Percentiles rank a stretch among this genome's conserved stretches.
Conservation (phyloP, 2,797 vertebrate genomes). For the Arrhamphus sclerolepis region DNA sequence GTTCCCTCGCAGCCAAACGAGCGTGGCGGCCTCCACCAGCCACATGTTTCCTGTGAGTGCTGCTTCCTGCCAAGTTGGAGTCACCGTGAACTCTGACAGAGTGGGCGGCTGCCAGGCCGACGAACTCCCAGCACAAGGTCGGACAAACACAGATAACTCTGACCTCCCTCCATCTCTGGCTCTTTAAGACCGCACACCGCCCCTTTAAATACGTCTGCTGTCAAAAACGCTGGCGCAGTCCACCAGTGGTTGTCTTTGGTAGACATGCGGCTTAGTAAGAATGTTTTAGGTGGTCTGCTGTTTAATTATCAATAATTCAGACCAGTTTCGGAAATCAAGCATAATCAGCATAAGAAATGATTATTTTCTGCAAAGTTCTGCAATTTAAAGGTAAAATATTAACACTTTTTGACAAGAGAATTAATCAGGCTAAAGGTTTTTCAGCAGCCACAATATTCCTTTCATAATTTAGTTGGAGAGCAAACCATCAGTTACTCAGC, state of each 20-base stretch:
- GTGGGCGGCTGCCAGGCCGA: slow-evolving; percentile 35
- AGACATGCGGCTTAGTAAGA: too few relatives aligned
- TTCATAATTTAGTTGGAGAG: too few relatives aligned
- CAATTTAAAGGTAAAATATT: too few relatives aligned
- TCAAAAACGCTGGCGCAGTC: not conserved
- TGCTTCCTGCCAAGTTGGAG: not conserved
- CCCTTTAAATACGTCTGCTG: not conserved
- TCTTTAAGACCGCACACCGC: slow-evolving; percentile 12
- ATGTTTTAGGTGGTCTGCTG: too few relatives aligned
- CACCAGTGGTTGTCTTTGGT: not conserved
- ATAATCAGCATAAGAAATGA: too few relatives aligned
- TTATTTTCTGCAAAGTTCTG: too few relatives aligned
- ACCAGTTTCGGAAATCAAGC: too few relatives aligned
- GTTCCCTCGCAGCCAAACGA: slow-evolving; percentile 44
- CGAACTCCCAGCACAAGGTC: slow-evolving; percentile 42
- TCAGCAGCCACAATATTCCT: too few relatives aligned
- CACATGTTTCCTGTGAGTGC: not conserved
- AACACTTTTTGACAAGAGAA: too few relatives aligned
- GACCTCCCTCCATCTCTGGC: slow-evolving; percentile 14
- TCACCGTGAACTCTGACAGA: slow-evolving; percentile 31
- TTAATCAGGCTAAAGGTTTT: too few relatives aligned
- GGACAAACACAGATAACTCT: slow-evolving; percentile 42
- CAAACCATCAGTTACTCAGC: too few relatives aligned
- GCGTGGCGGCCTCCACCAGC: slow-evolving; percentile 22
- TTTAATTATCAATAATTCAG: too few relatives aligned